Conservation (phyloP, 92 coral and sea anemone species). For the Paragorgia papillata region DNA sequence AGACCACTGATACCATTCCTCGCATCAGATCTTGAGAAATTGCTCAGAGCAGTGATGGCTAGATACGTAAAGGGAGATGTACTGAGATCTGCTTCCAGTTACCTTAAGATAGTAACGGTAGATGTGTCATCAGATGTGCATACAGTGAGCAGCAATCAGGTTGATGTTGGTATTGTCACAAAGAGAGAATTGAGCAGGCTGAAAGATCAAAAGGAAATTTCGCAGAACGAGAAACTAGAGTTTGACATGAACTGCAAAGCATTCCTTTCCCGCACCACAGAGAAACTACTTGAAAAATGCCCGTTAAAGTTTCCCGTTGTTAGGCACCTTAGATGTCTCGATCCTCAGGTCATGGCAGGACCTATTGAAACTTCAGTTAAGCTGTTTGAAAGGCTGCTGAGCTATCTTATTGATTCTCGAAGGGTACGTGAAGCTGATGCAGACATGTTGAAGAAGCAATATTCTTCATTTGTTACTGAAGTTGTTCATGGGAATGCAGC, state of each 20-base stretch:
- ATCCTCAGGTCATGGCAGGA: constrained; percentile 71
- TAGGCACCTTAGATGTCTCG: constrained; percentile 63
- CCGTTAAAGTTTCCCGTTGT: constrained; percentile 70
- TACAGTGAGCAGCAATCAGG: constrained; percentile 47
- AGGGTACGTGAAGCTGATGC: constrained; percentile 58
- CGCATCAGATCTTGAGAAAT: constrained; percentile 72
- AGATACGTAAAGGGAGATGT: constrained; percentile 65
- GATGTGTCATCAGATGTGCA: constrained; percentile 63
- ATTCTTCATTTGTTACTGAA: constrained; percentile 59
- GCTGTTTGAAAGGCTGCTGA: constrained; percentile 68
- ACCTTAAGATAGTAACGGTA: constrained; percentile 53
- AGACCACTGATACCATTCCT: constrained; percentile 68
- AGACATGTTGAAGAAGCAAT: constrained; percentile 58
- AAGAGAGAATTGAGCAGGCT: constrained; percentile 57
- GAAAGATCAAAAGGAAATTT: constrained; percentile 52
- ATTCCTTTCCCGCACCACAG: constrained; percentile 57
- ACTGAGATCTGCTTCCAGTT: constrained; percentile 50
- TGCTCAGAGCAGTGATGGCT: no score
- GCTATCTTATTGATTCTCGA: constrained; percentile 57
- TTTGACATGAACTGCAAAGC: constrained; percentile 60
- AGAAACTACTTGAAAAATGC: constrained; percentile 70
- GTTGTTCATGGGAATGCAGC: constrained; percentile 62
- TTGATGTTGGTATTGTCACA: constrained; percentile 71
- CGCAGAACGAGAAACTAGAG: constrained; percentile 59
- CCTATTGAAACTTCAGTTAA: constrained; percentile 52